phyloP scores from a whole-genome alignment of 2,113 vertebrate genomes.

The Chaetops frenatus region DNA sequence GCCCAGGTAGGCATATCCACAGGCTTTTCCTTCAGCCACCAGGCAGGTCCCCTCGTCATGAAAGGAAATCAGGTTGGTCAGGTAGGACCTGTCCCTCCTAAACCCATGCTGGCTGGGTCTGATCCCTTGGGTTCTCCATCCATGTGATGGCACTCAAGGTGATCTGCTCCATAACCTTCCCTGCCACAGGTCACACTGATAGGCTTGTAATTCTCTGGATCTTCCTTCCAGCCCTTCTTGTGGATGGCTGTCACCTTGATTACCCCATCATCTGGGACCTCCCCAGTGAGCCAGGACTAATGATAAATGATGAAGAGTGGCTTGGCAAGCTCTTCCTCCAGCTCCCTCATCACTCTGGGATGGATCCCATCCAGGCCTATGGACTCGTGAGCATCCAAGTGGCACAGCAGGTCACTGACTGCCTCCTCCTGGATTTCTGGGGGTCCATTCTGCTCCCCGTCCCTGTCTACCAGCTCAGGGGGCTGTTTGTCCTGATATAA shows the following conservation, averaged over 20 bases:
- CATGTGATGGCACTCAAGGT: background rate
- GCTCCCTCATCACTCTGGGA: background rate
- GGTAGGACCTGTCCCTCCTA: background rate
- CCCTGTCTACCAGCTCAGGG: background rate
- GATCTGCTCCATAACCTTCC: background rate
- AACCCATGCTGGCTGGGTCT: background rate
- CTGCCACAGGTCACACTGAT: background rate
- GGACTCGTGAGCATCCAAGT: background rate
- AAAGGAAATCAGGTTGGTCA: background rate
- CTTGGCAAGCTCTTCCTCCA: background rate
- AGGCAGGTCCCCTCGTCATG: rapidly evolving
- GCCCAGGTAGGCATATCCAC: background rate
- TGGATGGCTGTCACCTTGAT: background rate
- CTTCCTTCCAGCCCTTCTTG: background rate
- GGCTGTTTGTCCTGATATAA: rapidly evolving
- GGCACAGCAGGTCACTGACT: background rate
- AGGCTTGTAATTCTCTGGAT: background rate
- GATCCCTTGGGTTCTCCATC: background rate
- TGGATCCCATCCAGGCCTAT: background rate
- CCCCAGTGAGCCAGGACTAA: background rate
- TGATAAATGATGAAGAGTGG: background rate
- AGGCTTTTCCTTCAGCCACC: background rate
- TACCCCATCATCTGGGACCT: background rate
- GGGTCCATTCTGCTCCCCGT: background rate
- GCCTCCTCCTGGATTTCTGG: background rate